These are phyloP conservation scores for Balanococcus diminutus DNA, from an alignment of 2,888 invertebrate genomes.

Conservation along the genomic window DNA sequence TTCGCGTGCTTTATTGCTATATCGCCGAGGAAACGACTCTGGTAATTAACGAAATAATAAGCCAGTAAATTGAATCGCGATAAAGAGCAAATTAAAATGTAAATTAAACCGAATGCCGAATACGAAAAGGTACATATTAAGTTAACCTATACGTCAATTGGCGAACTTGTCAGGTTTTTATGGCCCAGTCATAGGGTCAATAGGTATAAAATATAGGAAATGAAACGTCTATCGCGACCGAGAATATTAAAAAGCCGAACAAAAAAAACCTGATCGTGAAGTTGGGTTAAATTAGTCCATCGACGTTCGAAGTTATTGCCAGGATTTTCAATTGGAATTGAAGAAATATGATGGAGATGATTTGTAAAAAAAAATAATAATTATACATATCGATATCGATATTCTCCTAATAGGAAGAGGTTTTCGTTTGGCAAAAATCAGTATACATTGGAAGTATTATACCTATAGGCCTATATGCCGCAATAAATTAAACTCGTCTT, in stretches of 20 bases:
- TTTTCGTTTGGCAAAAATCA: neutral
- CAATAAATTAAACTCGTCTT: slow-evolving; percentile 50
- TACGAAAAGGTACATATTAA: neutral
- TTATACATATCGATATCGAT: neutral
- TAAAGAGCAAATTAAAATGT: slow-evolving; percentile 19
- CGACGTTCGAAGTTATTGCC: too few species aligned
- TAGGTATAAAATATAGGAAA: neutral
- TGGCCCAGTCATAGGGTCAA: neutral
- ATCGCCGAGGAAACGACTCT: neutral
- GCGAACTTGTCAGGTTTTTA: neutral
- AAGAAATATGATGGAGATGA: neutral
- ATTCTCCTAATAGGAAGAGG: too few species aligned
- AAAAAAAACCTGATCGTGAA: neutral
- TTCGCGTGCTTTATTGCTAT: neutral
- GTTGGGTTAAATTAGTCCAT: too few species aligned
- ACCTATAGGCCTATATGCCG: neutral
- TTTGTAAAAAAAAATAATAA: neutral
- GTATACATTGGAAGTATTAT: neutral
- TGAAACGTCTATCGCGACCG: neutral
- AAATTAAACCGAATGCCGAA: neutral
- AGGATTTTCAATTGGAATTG: neutral
- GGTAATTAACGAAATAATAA: slow-evolving; percentile 34
- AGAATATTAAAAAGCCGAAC: slow-evolving; percentile 12
- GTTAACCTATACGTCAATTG: slow-evolving; percentile 2
- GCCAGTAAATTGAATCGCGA: neutral